phyloP scores from a whole-genome alignment of 1,140 invertebrate species.

The Drosophila bocqueti region DNA sequence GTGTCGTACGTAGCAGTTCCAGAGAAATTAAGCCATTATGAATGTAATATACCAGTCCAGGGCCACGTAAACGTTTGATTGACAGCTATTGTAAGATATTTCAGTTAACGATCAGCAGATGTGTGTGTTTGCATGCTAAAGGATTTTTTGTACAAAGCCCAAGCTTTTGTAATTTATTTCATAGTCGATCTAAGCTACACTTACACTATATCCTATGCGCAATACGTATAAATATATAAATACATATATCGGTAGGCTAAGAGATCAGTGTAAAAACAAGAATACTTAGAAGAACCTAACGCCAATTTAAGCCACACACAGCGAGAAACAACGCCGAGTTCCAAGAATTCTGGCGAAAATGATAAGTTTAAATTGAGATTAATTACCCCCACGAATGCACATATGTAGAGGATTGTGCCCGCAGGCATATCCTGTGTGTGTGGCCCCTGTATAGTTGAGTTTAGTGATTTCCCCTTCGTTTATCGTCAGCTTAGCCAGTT shows the following conservation, averaged over 20 bases:
- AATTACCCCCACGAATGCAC: conserved; percentile 35
- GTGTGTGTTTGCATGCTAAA: conserved; percentile 17
- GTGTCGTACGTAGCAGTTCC: conserved; percentile 32
- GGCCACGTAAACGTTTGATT: conserved; percentile 22
- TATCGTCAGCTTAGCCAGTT: conserved; percentile 49
- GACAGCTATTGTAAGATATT: conserved; percentile 73
- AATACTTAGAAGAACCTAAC: conserved; percentile 78
- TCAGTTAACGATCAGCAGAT: conserved; percentile 34
- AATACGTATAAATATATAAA: conserved; percentile 38
- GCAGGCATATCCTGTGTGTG: conserved; percentile 43
- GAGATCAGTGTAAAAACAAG: conserved; percentile 70
- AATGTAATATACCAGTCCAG: conserved; percentile 49
- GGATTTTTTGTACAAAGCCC: conserved; percentile 71
- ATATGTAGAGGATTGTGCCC: conserved; percentile 16
- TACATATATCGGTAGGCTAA: conserved; percentile 45
- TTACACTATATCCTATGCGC: conserved; percentile 45
- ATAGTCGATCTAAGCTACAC: conserved; percentile 63
- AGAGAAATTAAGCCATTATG: conserved; percentile 33
- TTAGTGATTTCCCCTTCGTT: conserved; percentile 51
- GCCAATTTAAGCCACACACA: conserved; percentile 71
- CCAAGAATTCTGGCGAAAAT: conserved; percentile 66
- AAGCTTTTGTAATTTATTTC: conserved; percentile 83
- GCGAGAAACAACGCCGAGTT: conserved; percentile 53
- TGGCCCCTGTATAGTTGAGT: conserved; percentile 67
- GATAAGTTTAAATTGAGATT: conserved; percentile 46